A percentile compares a stretch with the other conserved stretches of the same genome.
phyloP scores from a whole-genome alignment of 2,113 vertebrate species.

The Poeciliopsis occidentalis region DNA sequence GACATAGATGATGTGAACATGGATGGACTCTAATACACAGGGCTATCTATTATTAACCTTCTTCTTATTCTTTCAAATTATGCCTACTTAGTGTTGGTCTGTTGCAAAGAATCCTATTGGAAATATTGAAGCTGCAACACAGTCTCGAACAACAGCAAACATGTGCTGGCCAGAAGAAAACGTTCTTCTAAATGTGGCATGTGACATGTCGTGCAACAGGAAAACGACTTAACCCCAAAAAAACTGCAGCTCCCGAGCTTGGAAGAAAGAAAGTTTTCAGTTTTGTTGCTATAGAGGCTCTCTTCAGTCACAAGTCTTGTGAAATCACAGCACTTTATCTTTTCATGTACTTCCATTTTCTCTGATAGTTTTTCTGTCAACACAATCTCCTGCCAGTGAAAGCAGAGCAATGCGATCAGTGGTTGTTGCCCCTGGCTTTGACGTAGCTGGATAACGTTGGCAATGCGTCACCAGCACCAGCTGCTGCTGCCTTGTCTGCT shows the following conservation, averaged over 20 bases:
- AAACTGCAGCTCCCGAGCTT: background rate
- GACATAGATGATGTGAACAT: background rate
- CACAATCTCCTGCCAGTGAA: constrained; percentile 35
- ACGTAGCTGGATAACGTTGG: constrained; percentile 61
- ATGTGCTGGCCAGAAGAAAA: background rate
- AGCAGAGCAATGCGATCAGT: constrained; percentile 53
- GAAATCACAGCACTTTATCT: constrained; percentile 1
- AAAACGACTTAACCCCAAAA: background rate
- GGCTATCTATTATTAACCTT: background rate
- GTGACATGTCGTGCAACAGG: background rate
- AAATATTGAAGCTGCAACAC: too few species aligned
- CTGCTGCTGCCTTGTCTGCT: constrained; percentile 62
- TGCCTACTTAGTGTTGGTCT: background rate
- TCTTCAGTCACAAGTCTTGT: background rate
- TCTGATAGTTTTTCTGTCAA: constrained; percentile 25
- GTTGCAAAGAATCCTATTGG: background rate
- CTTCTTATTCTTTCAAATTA: background rate
- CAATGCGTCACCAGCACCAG: constrained; percentile 71
- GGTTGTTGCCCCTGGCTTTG: constrained; percentile 54
- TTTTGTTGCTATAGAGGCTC: background rate
- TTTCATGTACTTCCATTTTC: background rate
- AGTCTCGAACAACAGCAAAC: background rate
- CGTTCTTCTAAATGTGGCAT: background rate
- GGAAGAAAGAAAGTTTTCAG: background rate
- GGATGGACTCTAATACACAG: background rate